phyloP scores from a whole-genome alignment of 2,888 invertebrate species.

The Ichneumoninae sp. region DNA sequence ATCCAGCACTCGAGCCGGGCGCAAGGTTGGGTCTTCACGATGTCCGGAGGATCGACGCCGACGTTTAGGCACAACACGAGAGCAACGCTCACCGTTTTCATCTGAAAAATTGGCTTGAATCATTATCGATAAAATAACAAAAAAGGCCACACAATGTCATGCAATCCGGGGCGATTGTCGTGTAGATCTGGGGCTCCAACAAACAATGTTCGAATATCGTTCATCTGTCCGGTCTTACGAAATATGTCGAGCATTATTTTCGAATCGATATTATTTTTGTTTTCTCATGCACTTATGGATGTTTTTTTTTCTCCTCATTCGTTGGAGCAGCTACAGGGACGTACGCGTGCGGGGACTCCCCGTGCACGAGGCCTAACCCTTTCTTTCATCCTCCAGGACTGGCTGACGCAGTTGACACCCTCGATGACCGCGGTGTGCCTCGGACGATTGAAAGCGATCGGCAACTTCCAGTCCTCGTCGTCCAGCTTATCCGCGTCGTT shows the following conservation, averaged over 20 bases:
- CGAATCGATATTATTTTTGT: neutral
- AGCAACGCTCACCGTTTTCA: conserved; percentile 99
- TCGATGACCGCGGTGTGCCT: conserved; percentile 91
- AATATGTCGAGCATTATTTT: neutral
- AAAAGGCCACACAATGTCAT: neutral
- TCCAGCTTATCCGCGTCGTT: conserved; percentile 56
- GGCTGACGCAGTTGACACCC: conserved; percentile 88
- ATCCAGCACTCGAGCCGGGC: conserved; percentile 99
- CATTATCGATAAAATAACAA: neutral
- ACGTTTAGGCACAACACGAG: conserved; percentile 98
- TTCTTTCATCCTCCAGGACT: conserved; percentile 97
- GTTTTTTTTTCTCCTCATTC: neutral
- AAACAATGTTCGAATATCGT: neutral
- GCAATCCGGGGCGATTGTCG: neutral
- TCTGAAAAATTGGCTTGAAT: conserved; percentile 86
- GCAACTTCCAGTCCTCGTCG: conserved; percentile 88
- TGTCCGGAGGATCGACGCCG: conserved; percentile 99
- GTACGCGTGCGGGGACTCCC: neutral
- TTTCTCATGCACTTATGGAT: neutral
- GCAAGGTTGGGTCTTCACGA: conserved; percentile 98
- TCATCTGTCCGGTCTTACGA: neutral
- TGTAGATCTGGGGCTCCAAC: neutral
- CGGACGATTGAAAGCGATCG: conserved; percentile 90
- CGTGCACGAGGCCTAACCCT: conserved; percentile 86
- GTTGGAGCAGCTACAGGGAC: neutral